These are phyloP conservation scores for Orcinus orca DNA, from an alignment of 2,113 vertebrate species.

Conservation along the genomic window DNA sequence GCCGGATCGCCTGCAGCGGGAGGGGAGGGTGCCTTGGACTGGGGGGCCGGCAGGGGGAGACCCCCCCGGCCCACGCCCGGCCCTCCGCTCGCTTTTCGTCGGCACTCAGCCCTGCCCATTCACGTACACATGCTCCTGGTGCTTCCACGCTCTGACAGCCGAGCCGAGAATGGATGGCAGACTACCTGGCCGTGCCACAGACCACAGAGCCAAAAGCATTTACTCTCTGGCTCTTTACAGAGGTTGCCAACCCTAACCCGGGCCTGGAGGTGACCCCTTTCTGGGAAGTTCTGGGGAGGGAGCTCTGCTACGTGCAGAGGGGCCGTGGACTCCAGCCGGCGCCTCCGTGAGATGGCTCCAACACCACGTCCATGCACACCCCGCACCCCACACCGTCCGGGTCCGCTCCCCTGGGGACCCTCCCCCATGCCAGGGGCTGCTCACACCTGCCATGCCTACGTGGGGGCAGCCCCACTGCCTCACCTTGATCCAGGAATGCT, in stretches of 20 bases:
- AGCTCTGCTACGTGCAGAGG: neutral
- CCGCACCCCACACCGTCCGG: neutral
- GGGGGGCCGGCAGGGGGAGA: rapidly evolving
- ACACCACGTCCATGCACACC: rapidly evolving
- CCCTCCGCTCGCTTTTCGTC: neutral
- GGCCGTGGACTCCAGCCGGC: rapidly evolving
- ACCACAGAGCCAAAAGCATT: neutral
- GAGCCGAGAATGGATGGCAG: neutral
- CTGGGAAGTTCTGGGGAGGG: neutral
- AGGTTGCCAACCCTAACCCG: too few relatives aligned
- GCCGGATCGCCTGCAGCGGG: conserved; percentile 91
- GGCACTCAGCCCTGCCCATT: rapidly evolving
- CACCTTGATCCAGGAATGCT: conserved; percentile 99
- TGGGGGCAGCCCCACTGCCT: neutral
- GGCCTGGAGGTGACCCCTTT: neutral
- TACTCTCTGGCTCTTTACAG: neutral
- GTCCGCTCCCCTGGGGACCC: neutral
- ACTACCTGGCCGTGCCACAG: neutral
- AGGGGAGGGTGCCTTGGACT: neutral
- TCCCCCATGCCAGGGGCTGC: neutral
- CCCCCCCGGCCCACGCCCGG: rapidly evolving
- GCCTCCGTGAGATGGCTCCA: rapidly evolving
- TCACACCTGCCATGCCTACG: neutral
- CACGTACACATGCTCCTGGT: neutral
- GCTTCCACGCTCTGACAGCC: neutral